phyloP scores from a whole-genome alignment of 1,140 invertebrate species.

The Polyergus mexicanus region DNA sequence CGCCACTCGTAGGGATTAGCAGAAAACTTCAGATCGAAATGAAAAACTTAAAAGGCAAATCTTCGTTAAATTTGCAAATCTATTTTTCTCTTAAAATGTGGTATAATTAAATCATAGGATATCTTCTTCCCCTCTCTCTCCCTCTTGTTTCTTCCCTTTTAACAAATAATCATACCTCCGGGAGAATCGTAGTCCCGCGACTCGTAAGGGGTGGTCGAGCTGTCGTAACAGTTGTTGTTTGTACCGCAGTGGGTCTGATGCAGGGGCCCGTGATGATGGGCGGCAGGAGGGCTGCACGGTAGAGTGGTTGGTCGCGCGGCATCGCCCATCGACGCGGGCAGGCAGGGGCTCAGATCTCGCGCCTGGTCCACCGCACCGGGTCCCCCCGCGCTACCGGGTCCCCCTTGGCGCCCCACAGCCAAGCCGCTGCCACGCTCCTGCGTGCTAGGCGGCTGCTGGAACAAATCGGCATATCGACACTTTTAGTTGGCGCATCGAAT shows the following conservation, averaged over 20 bases:
- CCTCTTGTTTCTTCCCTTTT: too few species aligned
- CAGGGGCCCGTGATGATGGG: conserved; percentile 79
- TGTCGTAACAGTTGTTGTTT: conserved; percentile 86
- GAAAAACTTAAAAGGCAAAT: too few species aligned
- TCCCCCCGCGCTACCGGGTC: conserved; percentile 84
- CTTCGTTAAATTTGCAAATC: too few species aligned
- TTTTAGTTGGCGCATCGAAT: conserved; percentile 54
- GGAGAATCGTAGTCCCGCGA: conserved; percentile 85
- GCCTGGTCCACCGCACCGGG: conserved; percentile 90
- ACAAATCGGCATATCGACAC: conserved; percentile 73
- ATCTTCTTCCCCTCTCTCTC: neutral
- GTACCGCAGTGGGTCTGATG: conserved; percentile 84
- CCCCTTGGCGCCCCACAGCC: conserved; percentile 84
- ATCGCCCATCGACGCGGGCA: conserved; percentile 89
- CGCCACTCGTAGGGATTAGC: too few species aligned
- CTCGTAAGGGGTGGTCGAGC: conserved; percentile 84
- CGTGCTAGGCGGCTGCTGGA: conserved; percentile 85
- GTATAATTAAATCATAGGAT: neutral
- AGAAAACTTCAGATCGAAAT: too few species aligned
- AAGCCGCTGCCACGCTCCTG: conserved; percentile 85
- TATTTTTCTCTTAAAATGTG: too few species aligned
- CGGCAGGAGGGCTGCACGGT: conserved; percentile 84
- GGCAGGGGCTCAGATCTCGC: conserved; percentile 90
- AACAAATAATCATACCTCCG: conserved; percentile 77
- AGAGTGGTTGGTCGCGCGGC: conserved; percentile 86